phyloP scores from a whole-genome alignment of 2,113 vertebrate species.

The Lepisosteus oculatus region DNA sequence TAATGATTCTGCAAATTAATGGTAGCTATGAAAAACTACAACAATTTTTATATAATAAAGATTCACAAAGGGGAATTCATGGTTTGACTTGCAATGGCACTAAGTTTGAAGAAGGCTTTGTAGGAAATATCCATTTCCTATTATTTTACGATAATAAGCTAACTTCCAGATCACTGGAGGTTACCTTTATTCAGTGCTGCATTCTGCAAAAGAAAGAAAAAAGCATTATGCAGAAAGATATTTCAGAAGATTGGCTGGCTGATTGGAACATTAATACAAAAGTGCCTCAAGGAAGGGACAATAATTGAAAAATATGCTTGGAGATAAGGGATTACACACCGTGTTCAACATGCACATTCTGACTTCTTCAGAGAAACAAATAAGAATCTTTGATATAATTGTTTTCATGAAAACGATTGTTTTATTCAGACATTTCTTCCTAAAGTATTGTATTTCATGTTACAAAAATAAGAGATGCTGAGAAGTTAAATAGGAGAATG shows the following conservation, averaged over 20 bases:
- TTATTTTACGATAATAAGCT: constrained; percentile 71
- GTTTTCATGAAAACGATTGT: constrained; percentile 3
- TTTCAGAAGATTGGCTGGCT: constrained; percentile 36
- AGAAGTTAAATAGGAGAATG: not conserved
- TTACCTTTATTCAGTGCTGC: constrained; percentile 39
- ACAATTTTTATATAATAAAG: constrained; percentile 37
- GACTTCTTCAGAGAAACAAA: not conserved
- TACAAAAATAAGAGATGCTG: not conserved
- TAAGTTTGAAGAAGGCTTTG: constrained; percentile 26
- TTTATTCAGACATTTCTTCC: not conserved
- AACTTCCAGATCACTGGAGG: constrained; percentile 35
- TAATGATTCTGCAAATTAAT: constrained; percentile 47
- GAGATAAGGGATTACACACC: constrained; percentile 26
- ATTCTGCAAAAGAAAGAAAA: constrained; percentile 27
- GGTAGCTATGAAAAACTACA: constrained; percentile 36
- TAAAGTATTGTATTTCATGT: not conserved
- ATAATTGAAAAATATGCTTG: constrained; percentile 38
- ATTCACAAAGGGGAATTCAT: constrained; percentile 23
- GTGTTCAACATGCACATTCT: constrained; percentile 14
- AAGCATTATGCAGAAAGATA: constrained; percentile 29
- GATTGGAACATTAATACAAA: constrained; percentile 45
- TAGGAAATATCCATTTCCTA: constrained; percentile 45
- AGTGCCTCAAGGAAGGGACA: constrained; percentile 35
- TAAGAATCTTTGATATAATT: not conserved
- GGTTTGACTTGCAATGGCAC: constrained; percentile 24